Conservation (phyloP, 2,113 vertebrate genomes). For the Prochilodus magdalenae region DNA sequence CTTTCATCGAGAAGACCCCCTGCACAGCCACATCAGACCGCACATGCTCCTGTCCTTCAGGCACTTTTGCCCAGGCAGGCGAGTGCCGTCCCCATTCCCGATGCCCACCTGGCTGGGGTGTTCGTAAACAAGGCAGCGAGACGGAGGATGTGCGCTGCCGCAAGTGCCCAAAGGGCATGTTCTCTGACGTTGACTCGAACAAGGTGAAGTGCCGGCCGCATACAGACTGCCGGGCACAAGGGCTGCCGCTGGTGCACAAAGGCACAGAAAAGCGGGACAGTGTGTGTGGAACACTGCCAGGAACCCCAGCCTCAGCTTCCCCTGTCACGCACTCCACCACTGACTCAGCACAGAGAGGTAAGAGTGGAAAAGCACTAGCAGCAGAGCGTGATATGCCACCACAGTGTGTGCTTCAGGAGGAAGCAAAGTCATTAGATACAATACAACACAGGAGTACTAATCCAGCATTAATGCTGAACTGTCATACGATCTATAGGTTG, state of each 20-base stretch:
- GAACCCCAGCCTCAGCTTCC: slow-evolving; percentile 51
- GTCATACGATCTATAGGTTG: neutral
- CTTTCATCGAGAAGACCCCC: slow-evolving; percentile 82
- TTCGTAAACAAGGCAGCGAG: slow-evolving; percentile 87
- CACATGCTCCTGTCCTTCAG: slow-evolving; percentile 85
- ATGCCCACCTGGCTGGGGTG: slow-evolving; percentile 87
- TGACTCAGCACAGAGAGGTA: slow-evolving; percentile 76
- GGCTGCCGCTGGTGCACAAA: slow-evolving; percentile 76
- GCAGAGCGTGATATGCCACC: neutral
- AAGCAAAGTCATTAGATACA: neutral
- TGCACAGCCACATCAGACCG: slow-evolving; percentile 88
- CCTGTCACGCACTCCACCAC: slow-evolving; percentile 46
- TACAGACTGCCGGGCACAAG: slow-evolving; percentile 86
- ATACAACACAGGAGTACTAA: neutral
- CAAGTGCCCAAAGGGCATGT: slow-evolving; percentile 86
- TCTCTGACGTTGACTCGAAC: slow-evolving; percentile 86
- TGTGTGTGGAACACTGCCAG: slow-evolving; percentile 77
- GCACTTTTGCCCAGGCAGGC: slow-evolving; percentile 77
- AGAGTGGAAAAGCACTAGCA: slow-evolving; percentile 32
- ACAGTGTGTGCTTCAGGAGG: neutral
- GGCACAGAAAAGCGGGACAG: slow-evolving; percentile 88
- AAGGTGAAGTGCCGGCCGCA: slow-evolving; percentile 83
- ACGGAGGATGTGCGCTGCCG: slow-evolving; percentile 88
- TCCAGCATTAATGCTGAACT: neutral
- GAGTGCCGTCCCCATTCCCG: slow-evolving; percentile 81